Evolutionary conservation across 1,140 invertebrate species (phyloP).

Genomic region (Arion vulgaris): DNA sequence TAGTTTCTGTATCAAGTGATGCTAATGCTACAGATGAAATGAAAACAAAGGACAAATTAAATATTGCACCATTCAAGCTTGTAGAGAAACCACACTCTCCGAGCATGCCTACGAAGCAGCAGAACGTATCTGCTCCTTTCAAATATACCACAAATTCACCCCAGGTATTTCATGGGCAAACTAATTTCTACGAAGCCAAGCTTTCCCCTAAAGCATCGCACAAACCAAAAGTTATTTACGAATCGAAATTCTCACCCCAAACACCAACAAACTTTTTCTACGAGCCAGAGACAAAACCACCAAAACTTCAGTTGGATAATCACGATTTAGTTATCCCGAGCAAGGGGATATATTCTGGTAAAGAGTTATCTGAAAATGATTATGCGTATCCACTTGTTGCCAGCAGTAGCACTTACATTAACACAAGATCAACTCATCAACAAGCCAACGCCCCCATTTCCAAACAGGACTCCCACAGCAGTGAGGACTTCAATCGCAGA

Average conservation of each 20-base stretch:
- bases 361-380: not conserved
- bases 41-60: not conserved
- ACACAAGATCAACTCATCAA: too few species aligned
- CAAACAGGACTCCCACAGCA: conserved; percentile 4
- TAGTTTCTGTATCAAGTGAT: conserved; percentile 44
- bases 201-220: not conserved
- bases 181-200: not conserved
- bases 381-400: not conserved
- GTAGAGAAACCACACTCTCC: not conserved
- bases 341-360: not conserved
- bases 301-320: not conserved
- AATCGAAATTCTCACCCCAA: too few species aligned
- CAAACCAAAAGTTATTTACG: too few species aligned
- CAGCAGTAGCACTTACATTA: too few species aligned
- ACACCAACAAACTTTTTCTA: too few species aligned
- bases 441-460: too few species aligned
- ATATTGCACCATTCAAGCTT: not conserved
- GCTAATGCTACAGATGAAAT: not conserved
- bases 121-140: not conserved
- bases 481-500: not conserved
- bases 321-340: not conserved
- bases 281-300: too few species aligned
- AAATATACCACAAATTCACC: not conserved
- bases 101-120: not conserved
- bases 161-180: not conserved